Conservation (phyloP, 1,140 invertebrate genomes). For the Trachymyrmex septentrionalis region DNA sequence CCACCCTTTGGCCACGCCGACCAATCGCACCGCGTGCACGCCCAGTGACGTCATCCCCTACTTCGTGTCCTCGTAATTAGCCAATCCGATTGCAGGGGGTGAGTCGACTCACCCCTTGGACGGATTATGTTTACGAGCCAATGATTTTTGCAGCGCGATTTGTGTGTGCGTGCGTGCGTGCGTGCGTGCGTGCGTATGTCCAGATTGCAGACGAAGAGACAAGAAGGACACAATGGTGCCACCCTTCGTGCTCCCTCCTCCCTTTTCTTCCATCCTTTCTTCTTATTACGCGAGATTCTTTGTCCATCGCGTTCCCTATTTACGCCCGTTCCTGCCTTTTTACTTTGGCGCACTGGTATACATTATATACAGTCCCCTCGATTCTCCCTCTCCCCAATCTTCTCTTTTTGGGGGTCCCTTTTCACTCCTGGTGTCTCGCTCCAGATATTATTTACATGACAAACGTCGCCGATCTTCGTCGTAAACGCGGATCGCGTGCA, state of each 20-base stretch:
- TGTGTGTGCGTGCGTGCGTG: not conserved
- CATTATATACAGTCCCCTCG: slow-evolving; percentile 17
- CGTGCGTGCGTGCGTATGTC: slow-evolving; percentile 7
- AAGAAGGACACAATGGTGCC: slow-evolving; percentile 52
- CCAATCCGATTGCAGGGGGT: slow-evolving; percentile 79
- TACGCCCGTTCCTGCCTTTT: slow-evolving; percentile 16
- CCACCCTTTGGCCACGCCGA: slow-evolving; percentile 56
- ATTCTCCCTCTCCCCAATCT: not conserved
- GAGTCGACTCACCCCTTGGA: slow-evolving; percentile 57
- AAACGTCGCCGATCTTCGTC: slow-evolving; percentile 41
- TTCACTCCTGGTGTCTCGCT: slow-evolving; percentile 7
- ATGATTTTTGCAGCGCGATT: slow-evolving; percentile 74
- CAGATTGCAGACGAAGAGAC: slow-evolving; percentile 49
- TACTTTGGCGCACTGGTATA: slow-evolving; percentile 30
- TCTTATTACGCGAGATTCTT: slow-evolving; percentile 33
- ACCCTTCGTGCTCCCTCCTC: slow-evolving; percentile 20
- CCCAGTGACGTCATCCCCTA: slow-evolving; percentile 82
- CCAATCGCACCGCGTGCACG: slow-evolving; percentile 81
- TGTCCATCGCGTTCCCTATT: slow-evolving; percentile 44
- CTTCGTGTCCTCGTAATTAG: slow-evolving; percentile 77
- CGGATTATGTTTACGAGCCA: slow-evolving; percentile 78
- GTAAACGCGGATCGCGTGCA: slow-evolving; percentile 16
- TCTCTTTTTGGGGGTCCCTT: not conserved
- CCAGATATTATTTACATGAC: slow-evolving; percentile 61
- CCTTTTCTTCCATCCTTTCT: slow-evolving; percentile 29